Conservation (phyloP, 2,888 invertebrate species). For the Holacanthella duospinosa region DNA sequence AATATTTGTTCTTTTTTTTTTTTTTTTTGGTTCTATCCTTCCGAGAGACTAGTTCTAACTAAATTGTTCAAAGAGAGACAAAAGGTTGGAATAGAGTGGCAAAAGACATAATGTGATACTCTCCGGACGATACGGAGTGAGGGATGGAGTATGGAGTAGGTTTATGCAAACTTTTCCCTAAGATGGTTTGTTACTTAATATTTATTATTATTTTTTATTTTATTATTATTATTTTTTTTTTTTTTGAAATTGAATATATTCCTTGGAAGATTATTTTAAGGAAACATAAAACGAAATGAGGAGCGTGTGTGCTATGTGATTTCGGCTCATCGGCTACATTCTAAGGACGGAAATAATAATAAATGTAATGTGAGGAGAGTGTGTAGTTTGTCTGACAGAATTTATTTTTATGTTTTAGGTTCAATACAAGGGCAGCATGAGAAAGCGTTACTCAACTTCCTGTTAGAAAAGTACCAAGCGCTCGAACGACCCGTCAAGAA, state of each 20-base stretch:
- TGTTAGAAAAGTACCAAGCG: constrained; percentile 85
- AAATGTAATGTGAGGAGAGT: background rate
- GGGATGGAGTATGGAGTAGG: too few species aligned
- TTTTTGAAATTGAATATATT: too few species aligned
- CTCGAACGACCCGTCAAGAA: constrained; percentile 88
- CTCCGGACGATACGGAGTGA: too few species aligned
- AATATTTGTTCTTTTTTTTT: background rate
- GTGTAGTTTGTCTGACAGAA: background rate
- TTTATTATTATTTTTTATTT: too few species aligned
- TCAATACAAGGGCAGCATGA: constrained; percentile 81
- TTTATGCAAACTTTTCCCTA: too few species aligned
- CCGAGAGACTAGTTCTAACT: too few species aligned
- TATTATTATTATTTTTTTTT: too few species aligned
- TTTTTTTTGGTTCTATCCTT: too few species aligned
- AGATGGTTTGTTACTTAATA: too few species aligned
- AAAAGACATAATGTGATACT: too few species aligned
- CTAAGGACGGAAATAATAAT: background rate
- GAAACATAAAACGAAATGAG: background rate
- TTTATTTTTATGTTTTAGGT: constrained; percentile 46
- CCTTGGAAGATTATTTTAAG: background rate
- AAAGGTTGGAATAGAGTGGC: too few species aligned
- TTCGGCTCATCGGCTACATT: background rate
- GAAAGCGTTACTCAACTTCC: constrained; percentile 80
- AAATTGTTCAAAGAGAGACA: too few species aligned
- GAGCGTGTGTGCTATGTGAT: background rate